Base-by-base conservation (phyloP, 1,140 invertebrate genomes). In the Mercenaria mercenaria region DNA sequence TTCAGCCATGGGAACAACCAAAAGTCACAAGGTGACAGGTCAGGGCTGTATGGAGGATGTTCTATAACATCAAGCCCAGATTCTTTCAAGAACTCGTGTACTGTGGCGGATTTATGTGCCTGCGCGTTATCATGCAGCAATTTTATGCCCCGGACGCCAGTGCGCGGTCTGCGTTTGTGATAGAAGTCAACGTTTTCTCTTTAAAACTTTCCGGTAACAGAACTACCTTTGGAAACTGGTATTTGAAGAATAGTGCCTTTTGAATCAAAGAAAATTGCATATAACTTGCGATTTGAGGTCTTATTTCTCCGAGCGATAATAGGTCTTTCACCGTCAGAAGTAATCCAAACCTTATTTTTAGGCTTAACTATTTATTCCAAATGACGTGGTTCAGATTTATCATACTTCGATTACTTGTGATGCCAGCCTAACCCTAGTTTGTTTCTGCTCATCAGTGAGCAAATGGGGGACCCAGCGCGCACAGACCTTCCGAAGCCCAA, bases 21-120 rank as follows among this genome's bases (percentile, higher is more conserved):
- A 29, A 61, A 61, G 59, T 61, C 59, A 29, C 59, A 61, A 8
- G 59, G 59, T 8, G 59, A 61, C 23, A n/a, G 59, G 59, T 61
- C 59, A n/a, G 59, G 59, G 59, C 59, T 61, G 59, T 61, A 61
- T 61, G 59, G 59, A n/a, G 20, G 59, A 61, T 61, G 59, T 11
- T n/a, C 43, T 29, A 61, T 10, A n/a, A 61, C 59, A n/a, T 61
- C 26, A 8, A 61, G 23, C 59, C 8, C 59, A 61, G 59, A 61
- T 29, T 61, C 4, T 29, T 61, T 61, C 20, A 61, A 11, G 20
- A 11, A 61, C 8, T 61, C 59, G 23, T 61, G 20, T 29, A 61
- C 59, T n/a, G 23, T 23, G 8, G 20, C 8, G 59, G 59, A 61
- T 61, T 10, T 61, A 61, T 61, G 20, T 4, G 67, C 67, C 67